Percentiles rank a stretch among this genome's conserved stretches.
phyloP scores from a whole-genome alignment of 92 coral and sea anemone genomes.

The Porites lobata region DNA sequence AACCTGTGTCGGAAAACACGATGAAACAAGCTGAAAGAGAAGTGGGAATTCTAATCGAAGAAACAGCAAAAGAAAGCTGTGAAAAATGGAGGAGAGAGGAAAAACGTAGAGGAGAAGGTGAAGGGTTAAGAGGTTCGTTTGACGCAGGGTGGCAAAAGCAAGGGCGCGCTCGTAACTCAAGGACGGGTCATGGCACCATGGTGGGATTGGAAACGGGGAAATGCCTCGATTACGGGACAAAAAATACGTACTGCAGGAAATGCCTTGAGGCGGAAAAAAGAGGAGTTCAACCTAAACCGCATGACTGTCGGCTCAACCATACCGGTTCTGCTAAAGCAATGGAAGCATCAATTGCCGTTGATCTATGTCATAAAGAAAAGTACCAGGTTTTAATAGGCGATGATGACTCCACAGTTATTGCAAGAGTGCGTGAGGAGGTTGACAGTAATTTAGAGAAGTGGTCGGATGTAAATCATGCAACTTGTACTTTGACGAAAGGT shows the following conservation, averaged over 20 bases:
- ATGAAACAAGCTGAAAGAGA: not conserved
- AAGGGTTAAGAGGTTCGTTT: constrained; percentile 10
- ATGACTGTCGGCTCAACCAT: not conserved
- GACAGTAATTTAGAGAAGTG: constrained; percentile 13
- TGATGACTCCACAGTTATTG: constrained; percentile 30
- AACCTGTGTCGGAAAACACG: not conserved
- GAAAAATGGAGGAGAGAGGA: not conserved
- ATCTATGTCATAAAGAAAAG: not conserved
- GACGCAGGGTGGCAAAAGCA: constrained; percentile 48
- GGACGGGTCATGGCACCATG: constrained; percentile 39
- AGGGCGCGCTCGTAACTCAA: constrained; percentile 39
- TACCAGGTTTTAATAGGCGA: constrained; percentile 33
- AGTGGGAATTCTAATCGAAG: not conserved
- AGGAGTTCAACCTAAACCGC: not conserved
- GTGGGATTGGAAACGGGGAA: constrained; percentile 34
- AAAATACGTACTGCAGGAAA: constrained; percentile 36
- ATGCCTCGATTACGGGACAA: constrained; percentile 24
- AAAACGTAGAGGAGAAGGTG: not conserved
- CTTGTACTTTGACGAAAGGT: not conserved
- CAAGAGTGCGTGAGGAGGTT: not conserved
- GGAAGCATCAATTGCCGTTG: constrained; percentile 29
- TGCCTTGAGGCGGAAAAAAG: constrained; percentile 13
- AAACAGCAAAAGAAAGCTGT: not conserved
- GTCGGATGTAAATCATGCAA: constrained; percentile 16
- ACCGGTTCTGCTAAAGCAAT: not conserved